Evolutionary conservation across 2,888 invertebrate genomes (phyloP), one percentile per base, ranked within the genome.

Genomic region (Hirtodrosophila confusa): DNA sequence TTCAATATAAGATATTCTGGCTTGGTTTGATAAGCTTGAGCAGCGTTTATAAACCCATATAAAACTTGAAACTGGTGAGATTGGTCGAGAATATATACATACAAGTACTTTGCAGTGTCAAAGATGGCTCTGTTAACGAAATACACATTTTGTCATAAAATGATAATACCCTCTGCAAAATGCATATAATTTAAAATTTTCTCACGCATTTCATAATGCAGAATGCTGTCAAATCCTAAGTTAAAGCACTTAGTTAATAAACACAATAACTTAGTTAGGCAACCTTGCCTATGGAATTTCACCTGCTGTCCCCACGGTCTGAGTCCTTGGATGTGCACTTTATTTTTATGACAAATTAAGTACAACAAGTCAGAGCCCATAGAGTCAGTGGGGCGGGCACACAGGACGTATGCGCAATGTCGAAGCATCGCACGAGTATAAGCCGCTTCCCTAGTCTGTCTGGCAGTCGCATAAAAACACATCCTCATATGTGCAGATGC

Each of bases 261-360:
- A 44, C 57, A 53, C 39, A 43, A 55, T 54, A 53, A 49, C 69
- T 55, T 48, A 39, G 12, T 74, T 64, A 54, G 49, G 5, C 17
- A 17, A 2, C 17, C 17, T 17, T 17, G 17, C 17, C 2, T 17
- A 17, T 24, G 10, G 47, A 31, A 11, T 61, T 57, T 45, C 39
- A 71, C 58, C 78, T 75, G 72, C 48, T 67, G 44, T 55, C 47
- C 11, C 57, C 41, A 47, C 35, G 45, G 55, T 31, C 48, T 39
- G 24, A 60, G 31, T 35, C 50, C 63, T 57, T 47, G 56, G 61
- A 64, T 74, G 78, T 61, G 85, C 69, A 80, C 67, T 87, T 83
- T 61, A 69, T 70, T 78, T 85, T 72, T 74, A 87, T 85, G 74
- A 80, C 72, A 85, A 80, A 80, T 76, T 80, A 87, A 73, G 69